These are phyloP conservation scores for Standfussiana lucernea DNA, from an alignment of 2,888 invertebrate species.

Conservation along the genomic window DNA sequence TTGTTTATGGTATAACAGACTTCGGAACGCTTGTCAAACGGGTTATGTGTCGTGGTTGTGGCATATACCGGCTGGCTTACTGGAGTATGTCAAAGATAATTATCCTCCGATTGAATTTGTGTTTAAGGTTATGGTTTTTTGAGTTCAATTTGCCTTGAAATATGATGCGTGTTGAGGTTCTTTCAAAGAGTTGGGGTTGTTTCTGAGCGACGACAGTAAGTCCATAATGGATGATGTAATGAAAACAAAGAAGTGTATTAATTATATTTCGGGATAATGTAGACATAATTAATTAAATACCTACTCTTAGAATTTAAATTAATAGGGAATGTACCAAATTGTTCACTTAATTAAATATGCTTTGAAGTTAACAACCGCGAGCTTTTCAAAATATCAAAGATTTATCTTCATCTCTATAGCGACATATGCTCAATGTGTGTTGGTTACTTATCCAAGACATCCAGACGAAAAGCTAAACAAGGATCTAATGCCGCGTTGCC, in stretches of 20 bases:
- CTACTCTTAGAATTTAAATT: neutral
- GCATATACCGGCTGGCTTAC: slow-evolving; percentile 39
- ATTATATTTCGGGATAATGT: neutral
- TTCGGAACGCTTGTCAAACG: slow-evolving; percentile 55
- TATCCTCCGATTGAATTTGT: slow-evolving; percentile 41
- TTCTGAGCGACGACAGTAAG: slow-evolving; percentile 6
- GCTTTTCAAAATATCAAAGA: neutral
- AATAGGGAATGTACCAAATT: neutral
- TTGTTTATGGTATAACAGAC: slow-evolving; percentile 10
- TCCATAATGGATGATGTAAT: neutral
- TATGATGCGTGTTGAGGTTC: neutral
- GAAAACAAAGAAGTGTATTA: slow-evolving; percentile 15
- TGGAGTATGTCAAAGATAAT: slow-evolving; percentile 41
- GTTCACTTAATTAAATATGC: neutral
- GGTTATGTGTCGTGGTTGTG: slow-evolving; percentile 46
- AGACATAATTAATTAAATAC: neutral
- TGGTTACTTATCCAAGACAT: no score
- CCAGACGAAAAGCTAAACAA: no score
- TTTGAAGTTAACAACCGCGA: neutral
- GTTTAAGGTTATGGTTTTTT: slow-evolving; percentile 15
- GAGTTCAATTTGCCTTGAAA: slow-evolving; percentile 28
- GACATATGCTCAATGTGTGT: no score
- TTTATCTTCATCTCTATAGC: no score
- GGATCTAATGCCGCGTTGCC: no score
- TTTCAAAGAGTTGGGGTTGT: neutral